Base-by-base conservation (phyloP, 2,113 vertebrate genomes). In the Brachionichthys hirsutus region DNA sequence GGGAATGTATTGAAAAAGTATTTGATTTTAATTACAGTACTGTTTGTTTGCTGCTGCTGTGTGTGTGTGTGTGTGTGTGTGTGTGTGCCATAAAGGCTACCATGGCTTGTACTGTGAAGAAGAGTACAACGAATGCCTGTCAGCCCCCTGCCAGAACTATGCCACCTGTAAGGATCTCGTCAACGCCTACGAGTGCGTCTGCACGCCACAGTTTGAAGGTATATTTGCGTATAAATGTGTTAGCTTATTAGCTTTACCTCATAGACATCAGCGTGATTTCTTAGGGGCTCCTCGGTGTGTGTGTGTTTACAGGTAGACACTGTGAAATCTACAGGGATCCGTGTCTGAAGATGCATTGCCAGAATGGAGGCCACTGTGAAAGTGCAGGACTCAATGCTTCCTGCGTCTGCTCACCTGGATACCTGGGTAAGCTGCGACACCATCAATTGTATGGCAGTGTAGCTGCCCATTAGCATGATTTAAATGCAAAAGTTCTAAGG, bases 21-120 rank as follows among this genome's bases (percentile, higher is more conserved):
- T 30, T 30, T 30, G 4, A 4, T 30, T 30, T 2, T 30, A 30
- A 8, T 30, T 30, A 30, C 24, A 6, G 1, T 30, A 30, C 24
- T 30, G 1, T 30, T 30, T 30, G 24, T 30, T 30, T 30, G 8
- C 24, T 30, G 24, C 8, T 30, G 8, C 8, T 30, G 24, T 30
- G 8, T 30, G 8, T n/a, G 8, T 30, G 8, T 30, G 8, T 1
- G 8, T 30, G 24, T 42, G 12, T 62, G 20, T 50, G 41, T 73
- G 10, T 77, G 36, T 76, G 60, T 60, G 54, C 72, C 47, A 17
- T 65, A 6, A 65, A 98, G 96, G 97, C 67, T 98, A 97, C 90
- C 96, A 99, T 0, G 96, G 97, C 22, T 90, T 98, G 75, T 99
- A 98, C 79, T 99, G 96, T 63, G 96, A 98, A 67, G 96, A 98